Conservation (phyloP, 64 coral and sea anemone species). For the Catalaphyllia jardinei region DNA sequence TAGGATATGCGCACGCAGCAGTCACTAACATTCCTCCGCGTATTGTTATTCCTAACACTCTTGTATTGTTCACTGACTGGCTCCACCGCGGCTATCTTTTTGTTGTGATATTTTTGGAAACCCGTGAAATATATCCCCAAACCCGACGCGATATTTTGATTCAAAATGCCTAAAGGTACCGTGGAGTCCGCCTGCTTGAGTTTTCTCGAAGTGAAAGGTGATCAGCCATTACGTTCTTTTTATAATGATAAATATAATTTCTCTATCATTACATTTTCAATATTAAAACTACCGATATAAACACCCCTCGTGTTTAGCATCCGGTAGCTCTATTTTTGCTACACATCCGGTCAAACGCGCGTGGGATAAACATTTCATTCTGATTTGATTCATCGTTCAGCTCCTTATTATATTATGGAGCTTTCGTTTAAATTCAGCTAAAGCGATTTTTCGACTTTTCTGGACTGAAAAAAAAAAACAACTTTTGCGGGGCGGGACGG, state of each 20-base stretch:
- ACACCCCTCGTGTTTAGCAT: background rate
- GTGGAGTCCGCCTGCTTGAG: background rate
- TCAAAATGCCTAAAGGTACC: background rate
- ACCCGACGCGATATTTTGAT: background rate
- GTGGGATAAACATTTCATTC: background rate
- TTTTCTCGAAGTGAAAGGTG: background rate
- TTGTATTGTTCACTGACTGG: background rate
- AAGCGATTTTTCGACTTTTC: too few relatives aligned
- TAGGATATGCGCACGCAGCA: conserved; percentile 65
- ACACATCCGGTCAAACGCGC: conserved; percentile 11
- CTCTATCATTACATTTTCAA: background rate
- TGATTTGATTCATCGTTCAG: background rate
- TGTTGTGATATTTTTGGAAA: conserved; percentile 17
- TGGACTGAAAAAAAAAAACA: too few relatives aligned
- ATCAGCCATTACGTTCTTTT: background rate
- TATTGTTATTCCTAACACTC: background rate
- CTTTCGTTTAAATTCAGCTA: background rate
- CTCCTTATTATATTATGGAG: background rate
- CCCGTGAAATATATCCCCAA: background rate
- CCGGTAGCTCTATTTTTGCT: background rate
- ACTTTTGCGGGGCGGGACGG: too few relatives aligned
- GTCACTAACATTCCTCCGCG: conserved; percentile 62
- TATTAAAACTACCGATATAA: background rate
- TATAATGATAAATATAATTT: background rate
- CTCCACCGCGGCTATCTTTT: background rate